phyloP scores from a whole-genome alignment of 35 echinoderm and acorn worm genomes.

The Lytechinus variegatus region DNA sequence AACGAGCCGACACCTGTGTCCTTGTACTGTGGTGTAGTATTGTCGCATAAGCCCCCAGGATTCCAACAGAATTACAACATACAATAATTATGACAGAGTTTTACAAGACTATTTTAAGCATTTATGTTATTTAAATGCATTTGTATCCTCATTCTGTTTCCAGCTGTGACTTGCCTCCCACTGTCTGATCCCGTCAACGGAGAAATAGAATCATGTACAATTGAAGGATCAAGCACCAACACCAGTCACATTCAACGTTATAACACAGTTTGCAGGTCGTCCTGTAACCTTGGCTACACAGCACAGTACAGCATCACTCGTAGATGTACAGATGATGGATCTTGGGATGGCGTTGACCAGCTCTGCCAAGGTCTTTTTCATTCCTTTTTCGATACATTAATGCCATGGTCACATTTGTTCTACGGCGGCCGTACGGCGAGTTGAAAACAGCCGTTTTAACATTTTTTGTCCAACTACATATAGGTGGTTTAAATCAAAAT shows the following conservation, averaged over 20 bases:
- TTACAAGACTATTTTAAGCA: too few species aligned
- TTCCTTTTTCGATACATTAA: neutral
- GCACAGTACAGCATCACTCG: neutral
- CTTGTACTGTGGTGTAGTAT: too few species aligned
- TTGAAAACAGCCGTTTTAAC: too few species aligned
- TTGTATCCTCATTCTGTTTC: neutral
- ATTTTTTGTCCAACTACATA: too few species aligned
- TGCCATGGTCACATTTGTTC: too few species aligned
- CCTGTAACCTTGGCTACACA: neutral
- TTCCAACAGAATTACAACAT: too few species aligned
- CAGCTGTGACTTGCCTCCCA: neutral
- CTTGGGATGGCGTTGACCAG: slow-evolving; percentile 7
- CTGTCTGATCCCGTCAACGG: neutral
- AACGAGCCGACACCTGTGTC: too few species aligned
- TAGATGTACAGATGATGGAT: neutral
- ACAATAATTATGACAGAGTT: too few species aligned
- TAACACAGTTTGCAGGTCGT: neutral
- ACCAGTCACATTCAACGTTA: neutral
- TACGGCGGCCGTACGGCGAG: too few species aligned
- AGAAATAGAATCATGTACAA: neutral
- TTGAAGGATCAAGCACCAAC: neutral
- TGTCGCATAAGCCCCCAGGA: too few species aligned
- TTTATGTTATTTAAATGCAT: neutral
- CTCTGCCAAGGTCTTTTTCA: neutral
- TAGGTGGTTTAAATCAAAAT: too few species aligned